Conservation (phyloP, 1,140 invertebrate species). For the Eueides isabella region DNA sequence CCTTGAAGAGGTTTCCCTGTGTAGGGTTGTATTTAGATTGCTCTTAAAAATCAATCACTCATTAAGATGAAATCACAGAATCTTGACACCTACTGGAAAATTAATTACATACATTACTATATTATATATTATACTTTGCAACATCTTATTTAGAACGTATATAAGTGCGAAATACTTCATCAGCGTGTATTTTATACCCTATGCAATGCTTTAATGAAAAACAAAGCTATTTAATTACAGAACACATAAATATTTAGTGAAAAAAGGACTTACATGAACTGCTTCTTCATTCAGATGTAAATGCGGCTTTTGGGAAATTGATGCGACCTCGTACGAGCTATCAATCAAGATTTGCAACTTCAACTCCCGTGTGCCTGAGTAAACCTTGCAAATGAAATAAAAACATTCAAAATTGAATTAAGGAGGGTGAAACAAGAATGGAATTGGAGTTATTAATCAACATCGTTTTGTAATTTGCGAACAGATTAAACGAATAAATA, state of each 20-base stretch:
- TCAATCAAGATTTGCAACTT: slow-evolving; percentile 39
- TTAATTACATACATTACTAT: not conserved
- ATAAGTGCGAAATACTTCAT: too few species aligned
- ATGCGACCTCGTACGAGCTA: slow-evolving; percentile 31
- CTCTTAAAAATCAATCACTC: not conserved
- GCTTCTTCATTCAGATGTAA: slow-evolving; percentile 28
- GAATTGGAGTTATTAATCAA: slow-evolving; percentile 15
- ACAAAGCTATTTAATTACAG: too few species aligned
- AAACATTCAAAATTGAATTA: slow-evolving; percentile 28
- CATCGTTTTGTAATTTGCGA: slow-evolving; percentile 16
- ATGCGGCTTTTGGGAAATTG: slow-evolving; percentile 34
- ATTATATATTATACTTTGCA: not conserved
- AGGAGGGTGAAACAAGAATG: not conserved
- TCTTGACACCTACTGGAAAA: not conserved
- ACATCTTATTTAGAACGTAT: not conserved
- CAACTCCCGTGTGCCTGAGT: slow-evolving; percentile 25
- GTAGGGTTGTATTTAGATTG: slow-evolving; percentile 4
- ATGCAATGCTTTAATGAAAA: too few species aligned
- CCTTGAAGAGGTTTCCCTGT: not conserved
- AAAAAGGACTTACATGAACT: slow-evolving; percentile 2
- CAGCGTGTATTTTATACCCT: too few species aligned
- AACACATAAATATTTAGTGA: slow-evolving; percentile 13
- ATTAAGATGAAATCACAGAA: not conserved
- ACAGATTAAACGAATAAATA: slow-evolving; percentile 17
- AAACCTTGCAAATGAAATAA: slow-evolving; percentile 39